These are phyloP conservation scores for Amia ocellicauda DNA, from an alignment of 2,113 vertebrate genomes.

Conservation along the genomic window DNA sequence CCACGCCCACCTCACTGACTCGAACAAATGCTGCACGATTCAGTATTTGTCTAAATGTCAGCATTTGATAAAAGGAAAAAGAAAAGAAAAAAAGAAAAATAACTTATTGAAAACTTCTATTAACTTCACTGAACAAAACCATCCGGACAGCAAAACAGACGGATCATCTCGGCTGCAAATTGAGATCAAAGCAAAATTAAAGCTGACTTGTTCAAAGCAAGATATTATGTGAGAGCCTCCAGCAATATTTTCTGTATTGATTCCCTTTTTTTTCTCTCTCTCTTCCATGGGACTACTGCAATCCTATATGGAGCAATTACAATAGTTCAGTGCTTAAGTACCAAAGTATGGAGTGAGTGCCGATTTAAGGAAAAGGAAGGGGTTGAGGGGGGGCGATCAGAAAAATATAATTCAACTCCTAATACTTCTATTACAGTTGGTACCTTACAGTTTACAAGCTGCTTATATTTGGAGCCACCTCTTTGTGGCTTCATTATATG, in stretches of 20 bases:
- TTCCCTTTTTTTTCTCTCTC: slow-evolving; percentile 59
- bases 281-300: slow-evolving; percentile 20
- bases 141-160: slow-evolving; percentile 44
- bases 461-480: neutral
- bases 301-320: slow-evolving; percentile 38
- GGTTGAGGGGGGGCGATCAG: too few relatives aligned
- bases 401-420: too few relatives aligned
- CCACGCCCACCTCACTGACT: too few relatives aligned
- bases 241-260: slow-evolving; percentile 72
- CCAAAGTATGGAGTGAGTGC: too few relatives aligned
- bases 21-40: too few relatives aligned
- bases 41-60: neutral
- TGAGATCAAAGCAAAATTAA: slow-evolving; percentile 78
- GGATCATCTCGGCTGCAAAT: slow-evolving; percentile 56
- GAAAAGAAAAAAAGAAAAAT: too few relatives aligned
- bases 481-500: neutral
- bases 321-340: too few relatives aligned
- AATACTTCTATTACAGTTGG: neutral
- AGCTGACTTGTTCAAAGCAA: slow-evolving; percentile 75
- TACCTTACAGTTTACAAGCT: neutral
- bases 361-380: too few relatives aligned
- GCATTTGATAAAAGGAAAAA: slow-evolving; percentile 28
- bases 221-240: slow-evolving; percentile 69
- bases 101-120: slow-evolving; percentile 53
- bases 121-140: slow-evolving; percentile 56